Percentiles rank a stretch among this genome's conserved stretches.
Conservation (phyloP, 2,113 vertebrate genomes). For the Anthoscopus minutus region DNA sequence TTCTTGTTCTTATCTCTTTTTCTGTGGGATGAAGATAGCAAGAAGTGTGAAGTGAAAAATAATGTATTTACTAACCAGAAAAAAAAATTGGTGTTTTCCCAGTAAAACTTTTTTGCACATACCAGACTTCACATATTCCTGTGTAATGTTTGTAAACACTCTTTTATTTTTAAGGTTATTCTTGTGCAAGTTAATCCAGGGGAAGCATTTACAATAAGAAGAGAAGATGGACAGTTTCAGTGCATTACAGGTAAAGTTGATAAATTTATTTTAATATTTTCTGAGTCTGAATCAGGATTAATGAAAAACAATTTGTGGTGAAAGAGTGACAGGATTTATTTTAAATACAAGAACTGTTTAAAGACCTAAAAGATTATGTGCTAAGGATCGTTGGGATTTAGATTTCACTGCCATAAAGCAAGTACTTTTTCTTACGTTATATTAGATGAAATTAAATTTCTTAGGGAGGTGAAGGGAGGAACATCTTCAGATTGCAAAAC, state of each 20-base stretch:
- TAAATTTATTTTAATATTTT: constrained; percentile 17
- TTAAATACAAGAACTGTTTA: not conserved
- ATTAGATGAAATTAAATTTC: not conserved
- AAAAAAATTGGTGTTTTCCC: accelerated
- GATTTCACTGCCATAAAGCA: not conserved
- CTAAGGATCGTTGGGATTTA: not conserved
- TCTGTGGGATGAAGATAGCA: not conserved
- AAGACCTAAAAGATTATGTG: not conserved
- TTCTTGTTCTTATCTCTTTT: not conserved
- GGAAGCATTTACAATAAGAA: constrained; percentile 97
- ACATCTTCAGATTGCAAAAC: not conserved
- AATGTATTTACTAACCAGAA: not conserved
- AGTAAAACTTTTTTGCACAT: not conserved
- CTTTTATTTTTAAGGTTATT: constrained; percentile 86
- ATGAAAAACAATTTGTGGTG: not conserved
- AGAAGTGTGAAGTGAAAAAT: not conserved
- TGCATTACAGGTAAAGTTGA: constrained; percentile 92
- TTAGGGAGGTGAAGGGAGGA: not conserved
- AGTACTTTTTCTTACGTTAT: not conserved
- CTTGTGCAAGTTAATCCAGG: constrained; percentile 99
- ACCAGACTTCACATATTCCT: not conserved
- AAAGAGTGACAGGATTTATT: not conserved
- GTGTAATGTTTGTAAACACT: constrained; percentile 42
- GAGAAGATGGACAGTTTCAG: constrained; percentile 98
- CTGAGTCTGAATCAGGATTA: not conserved